Conservation (phyloP, 2,113 vertebrate species). For the Pundamilia nyererei region DNA sequence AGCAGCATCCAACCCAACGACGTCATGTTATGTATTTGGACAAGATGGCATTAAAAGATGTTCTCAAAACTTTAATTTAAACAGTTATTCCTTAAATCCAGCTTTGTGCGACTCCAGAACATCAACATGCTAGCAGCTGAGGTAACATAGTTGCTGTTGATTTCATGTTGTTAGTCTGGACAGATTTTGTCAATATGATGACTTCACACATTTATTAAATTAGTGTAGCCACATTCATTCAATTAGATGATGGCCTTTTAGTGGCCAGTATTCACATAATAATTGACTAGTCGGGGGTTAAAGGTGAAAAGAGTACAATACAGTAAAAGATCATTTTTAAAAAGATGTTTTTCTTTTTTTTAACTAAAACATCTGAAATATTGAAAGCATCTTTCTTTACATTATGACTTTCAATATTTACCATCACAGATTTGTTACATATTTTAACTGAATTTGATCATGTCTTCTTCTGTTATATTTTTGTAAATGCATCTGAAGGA, state of each 20-base stretch:
- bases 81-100: background rate
- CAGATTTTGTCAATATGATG: background rate
- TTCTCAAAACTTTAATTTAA: background rate
- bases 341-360: rapidly evolving
- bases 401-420: background rate
- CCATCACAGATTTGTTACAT: rapidly evolving
- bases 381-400: background rate
- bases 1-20: background rate
- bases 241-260: background rate
- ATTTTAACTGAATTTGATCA: background rate
- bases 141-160: background rate
- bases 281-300: background rate
- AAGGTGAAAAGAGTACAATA: background rate
- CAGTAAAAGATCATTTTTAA: background rate
- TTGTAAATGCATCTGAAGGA: background rate
- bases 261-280: background rate
- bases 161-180: background rate
- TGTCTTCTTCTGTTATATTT: background rate
- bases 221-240: background rate
- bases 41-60: background rate
- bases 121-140: background rate
- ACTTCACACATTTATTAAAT: background rate
- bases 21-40: background rate
- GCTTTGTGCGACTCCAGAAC: background rate
- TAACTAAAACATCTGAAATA: background rate